These are phyloP conservation scores for Geodia barretti DNA, from an alignment of 37 sponge, comb jelly and placozoan species.

Conservation along the genomic window DNA sequence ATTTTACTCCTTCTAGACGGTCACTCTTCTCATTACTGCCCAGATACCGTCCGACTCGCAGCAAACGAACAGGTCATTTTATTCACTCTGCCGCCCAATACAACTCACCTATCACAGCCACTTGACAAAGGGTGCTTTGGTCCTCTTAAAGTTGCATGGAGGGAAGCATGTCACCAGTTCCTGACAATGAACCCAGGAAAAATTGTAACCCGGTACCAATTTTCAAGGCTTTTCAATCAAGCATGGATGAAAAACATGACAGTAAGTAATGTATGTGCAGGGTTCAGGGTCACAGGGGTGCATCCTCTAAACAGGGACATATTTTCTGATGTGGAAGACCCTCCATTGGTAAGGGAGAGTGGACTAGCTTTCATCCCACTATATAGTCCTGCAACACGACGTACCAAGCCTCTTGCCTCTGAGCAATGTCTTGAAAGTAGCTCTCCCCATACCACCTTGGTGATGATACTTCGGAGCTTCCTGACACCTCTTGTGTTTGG, in stretches of 20 bases:
- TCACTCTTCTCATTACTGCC: constrained; percentile 45
- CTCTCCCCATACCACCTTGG: neutral
- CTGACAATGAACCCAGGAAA: constrained; percentile 36
- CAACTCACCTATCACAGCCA: constrained; percentile 56
- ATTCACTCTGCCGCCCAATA: constrained; percentile 45
- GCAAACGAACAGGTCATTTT: constrained; percentile 24
- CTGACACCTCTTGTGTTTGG: neutral
- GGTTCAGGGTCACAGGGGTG: constrained; percentile 58
- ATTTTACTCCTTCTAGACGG: constrained; percentile 54
- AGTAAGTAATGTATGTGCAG: constrained; percentile 28
- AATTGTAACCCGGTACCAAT: constrained; percentile 22
- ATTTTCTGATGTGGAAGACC: no score
- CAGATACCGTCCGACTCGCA: constrained; percentile 12
- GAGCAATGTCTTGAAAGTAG: neutral
- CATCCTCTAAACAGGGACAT: constrained; percentile 27
- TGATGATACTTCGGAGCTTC: neutral
- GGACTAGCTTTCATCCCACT: neutral
- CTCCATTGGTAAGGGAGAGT: neutral
- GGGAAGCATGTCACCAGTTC: constrained; percentile 35
- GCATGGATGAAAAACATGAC: constrained; percentile 60
- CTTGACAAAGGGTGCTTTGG: constrained; percentile 43
- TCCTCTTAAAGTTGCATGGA: constrained; percentile 29
- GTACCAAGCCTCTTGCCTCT: neutral
- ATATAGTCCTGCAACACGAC: neutral
- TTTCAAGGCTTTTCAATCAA: constrained; percentile 19